Conservation (phyloP, 1,140 invertebrate genomes). For the Neodiprion virginianus region DNA sequence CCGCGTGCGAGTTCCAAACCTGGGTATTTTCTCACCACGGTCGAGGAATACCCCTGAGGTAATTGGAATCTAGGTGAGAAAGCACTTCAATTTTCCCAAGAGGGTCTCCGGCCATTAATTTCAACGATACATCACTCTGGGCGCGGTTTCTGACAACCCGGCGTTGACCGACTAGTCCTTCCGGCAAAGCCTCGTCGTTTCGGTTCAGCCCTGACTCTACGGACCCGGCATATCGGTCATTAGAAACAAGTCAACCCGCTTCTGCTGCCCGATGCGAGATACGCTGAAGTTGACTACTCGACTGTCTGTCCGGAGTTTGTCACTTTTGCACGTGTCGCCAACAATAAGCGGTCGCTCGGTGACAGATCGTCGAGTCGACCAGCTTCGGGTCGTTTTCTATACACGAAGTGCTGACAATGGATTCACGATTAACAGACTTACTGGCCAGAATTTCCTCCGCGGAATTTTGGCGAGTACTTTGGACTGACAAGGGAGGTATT, state of each 20-base stretch:
- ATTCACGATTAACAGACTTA: too few species aligned
- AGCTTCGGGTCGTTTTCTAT: too few species aligned
- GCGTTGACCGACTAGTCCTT: constrained; percentile 32
- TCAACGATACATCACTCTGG: constrained; percentile 47
- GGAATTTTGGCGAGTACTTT: too few species aligned
- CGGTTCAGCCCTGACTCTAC: background rate
- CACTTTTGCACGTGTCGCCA: too few species aligned
- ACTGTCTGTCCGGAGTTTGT: too few species aligned
- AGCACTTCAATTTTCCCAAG: constrained; percentile 25
- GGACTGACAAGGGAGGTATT: too few species aligned
- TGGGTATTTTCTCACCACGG: background rate
- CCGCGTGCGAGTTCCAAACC: background rate
- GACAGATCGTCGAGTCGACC: too few species aligned
- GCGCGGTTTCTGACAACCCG: constrained; percentile 42
- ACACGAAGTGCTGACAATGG: too few species aligned
- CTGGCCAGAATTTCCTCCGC: too few species aligned
- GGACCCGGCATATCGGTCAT: background rate
- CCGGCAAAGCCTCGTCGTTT: background rate
- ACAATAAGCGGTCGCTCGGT: too few species aligned
- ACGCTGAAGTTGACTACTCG: too few species aligned
- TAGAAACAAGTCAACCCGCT: background rate
- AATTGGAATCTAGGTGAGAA: constrained; percentile 51
- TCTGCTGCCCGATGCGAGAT: too few species aligned
- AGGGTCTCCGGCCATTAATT: constrained; percentile 48
- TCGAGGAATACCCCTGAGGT: constrained; percentile 26